phyloP scores from a whole-genome alignment of 2,113 vertebrate species.

The Blennius ocellaris region DNA sequence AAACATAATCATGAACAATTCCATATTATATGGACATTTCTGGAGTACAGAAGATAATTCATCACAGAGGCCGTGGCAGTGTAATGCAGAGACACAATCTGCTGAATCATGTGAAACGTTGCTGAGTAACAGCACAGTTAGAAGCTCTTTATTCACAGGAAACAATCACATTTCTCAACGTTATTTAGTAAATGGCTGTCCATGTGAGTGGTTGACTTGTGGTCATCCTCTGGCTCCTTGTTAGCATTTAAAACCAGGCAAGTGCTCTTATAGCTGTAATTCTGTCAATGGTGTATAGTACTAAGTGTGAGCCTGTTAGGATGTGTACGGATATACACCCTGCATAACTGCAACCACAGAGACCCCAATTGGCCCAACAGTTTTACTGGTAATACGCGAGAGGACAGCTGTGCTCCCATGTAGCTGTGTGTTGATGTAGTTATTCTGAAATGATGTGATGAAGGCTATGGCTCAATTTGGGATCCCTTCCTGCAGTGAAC shows the following conservation, averaged over 20 bases:
- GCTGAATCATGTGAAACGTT: constrained; percentile 14
- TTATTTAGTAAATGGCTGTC: constrained; percentile 30
- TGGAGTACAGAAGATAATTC: neutral
- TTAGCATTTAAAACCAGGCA: constrained; percentile 35
- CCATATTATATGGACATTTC: too few relatives aligned
- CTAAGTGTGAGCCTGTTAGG: neutral
- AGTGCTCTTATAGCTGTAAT: constrained; percentile 43
- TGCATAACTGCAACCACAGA: constrained; percentile 11
- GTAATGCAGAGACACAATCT: neutral
- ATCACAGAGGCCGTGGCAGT: too few relatives aligned
- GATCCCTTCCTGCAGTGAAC: constrained; percentile 71
- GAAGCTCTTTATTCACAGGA: constrained; percentile 4
- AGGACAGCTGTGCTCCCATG: constrained; percentile 19
- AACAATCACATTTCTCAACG: constrained; percentile 29
- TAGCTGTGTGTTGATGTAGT: constrained; percentile 33
- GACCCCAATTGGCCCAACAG: constrained; percentile 12
- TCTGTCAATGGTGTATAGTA: constrained; percentile 35
- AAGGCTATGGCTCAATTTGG: constrained; percentile 71
- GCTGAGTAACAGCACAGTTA: neutral
- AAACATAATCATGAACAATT: too few relatives aligned
- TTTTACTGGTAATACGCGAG: constrained; percentile 11
- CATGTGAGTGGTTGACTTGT: constrained; percentile 19
- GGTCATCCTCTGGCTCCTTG: constrained; percentile 22
- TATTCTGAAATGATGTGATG: constrained; percentile 70
- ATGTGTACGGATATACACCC: neutral